phyloP scores from a whole-genome alignment of 2,888 invertebrate genomes.

The Platerodrilus igneus region DNA sequence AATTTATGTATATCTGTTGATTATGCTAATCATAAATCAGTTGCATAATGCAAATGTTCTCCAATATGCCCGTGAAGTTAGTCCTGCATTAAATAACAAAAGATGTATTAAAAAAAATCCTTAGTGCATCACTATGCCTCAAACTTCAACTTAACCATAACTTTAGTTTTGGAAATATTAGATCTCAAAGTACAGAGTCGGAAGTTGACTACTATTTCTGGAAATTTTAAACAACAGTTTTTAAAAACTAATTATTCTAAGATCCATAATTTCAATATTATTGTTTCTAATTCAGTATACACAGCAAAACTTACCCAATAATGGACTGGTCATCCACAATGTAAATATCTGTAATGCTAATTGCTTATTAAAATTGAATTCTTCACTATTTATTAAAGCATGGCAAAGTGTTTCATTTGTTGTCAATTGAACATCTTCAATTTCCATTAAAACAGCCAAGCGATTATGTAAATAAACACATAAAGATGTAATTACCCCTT shows the following conservation, averaged over 20 bases:
- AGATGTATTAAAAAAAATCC: too few relatives aligned
- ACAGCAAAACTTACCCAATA: constrained; percentile 59
- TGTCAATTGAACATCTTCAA: constrained; percentile 68
- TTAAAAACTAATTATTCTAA: neutral
- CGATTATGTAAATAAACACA: constrained; percentile 81
- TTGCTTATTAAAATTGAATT: constrained; percentile 73
- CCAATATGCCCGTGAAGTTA: too few relatives aligned
- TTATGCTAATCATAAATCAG: too few relatives aligned
- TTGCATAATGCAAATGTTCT: too few relatives aligned
- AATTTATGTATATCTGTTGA: too few relatives aligned
- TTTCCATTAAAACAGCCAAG: constrained; percentile 76
- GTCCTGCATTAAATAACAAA: too few relatives aligned
- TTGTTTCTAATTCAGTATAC: neutral
- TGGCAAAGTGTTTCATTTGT: constrained; percentile 55
- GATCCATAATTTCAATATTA: neutral
- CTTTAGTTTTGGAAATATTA: too few relatives aligned
- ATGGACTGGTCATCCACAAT: constrained; percentile 90
- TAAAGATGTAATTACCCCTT: constrained; percentile 54
- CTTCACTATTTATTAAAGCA: constrained; percentile 67
- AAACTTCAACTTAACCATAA: too few relatives aligned
- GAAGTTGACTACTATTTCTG: too few relatives aligned
- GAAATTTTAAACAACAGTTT: neutral
- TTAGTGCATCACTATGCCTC: too few relatives aligned
- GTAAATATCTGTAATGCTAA: constrained; percentile 82
- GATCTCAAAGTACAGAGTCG: too few relatives aligned